These are phyloP conservation scores for Apotomis capreana DNA, from an alignment of 2,888 invertebrate genomes.

Conservation along the genomic window DNA sequence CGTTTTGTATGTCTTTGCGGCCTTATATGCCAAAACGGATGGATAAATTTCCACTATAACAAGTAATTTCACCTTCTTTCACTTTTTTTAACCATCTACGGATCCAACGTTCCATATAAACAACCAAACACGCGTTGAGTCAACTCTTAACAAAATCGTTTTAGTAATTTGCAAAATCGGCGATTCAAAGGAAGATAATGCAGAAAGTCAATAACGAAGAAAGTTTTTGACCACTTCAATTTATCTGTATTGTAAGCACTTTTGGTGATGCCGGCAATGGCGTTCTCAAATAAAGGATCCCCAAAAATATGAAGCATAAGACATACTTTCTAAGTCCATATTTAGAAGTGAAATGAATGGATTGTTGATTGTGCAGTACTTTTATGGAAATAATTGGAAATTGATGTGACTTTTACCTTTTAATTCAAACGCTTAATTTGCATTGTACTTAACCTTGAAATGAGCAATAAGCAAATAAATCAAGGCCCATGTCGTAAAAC, in stretches of 20 bases:
- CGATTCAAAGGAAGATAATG: neutral
- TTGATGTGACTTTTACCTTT: constrained; percentile 8
- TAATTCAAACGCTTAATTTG: neutral
- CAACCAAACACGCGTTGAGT: neutral
- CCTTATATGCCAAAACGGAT: no score
- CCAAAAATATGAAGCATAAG: neutral
- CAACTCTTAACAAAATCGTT: neutral
- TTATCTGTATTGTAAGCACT: neutral
- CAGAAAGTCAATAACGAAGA: neutral
- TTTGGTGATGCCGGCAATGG: neutral
- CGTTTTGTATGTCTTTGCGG: no score
- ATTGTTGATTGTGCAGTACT: constrained; percentile 5
- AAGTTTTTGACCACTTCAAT: neutral
- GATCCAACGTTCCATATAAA: neutral
- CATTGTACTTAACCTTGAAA: neutral
- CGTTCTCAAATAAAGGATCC: neutral
- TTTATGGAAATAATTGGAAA: constrained; percentile 18
- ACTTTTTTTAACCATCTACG: neutral
- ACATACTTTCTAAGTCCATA: constrained; percentile 18
- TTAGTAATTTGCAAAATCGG: neutral
- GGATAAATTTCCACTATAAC: no score
- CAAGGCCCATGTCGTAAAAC: no score
- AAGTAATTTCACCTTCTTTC: no score
- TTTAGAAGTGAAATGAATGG: constrained; percentile 3
- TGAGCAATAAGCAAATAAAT: no score